Base-by-base conservation (phyloP, 2,888 invertebrate genomes). In the Danaus chrysippus region DNA sequence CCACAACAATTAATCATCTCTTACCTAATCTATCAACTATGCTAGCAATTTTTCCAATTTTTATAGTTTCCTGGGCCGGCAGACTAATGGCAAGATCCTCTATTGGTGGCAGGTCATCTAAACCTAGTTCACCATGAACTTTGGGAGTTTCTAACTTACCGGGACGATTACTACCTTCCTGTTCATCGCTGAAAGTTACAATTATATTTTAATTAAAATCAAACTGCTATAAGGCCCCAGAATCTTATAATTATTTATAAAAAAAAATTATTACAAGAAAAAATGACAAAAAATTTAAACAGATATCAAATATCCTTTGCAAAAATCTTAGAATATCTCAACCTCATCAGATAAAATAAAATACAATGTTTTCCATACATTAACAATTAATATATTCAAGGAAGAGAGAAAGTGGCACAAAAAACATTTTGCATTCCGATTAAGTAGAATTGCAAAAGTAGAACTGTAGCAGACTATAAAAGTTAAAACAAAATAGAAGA, bases 81-180 rank as follows among this genome's bases (percentile, higher is more conserved):
- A 96, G 93, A 61, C 93, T 94, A 67, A 97, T 96, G 71, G 94
- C 92, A 34, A 97, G 90, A 75, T 96, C 95, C 79, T 96, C 94
- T 62, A 97, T 95, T 0, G 95, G 96, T 0, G 96, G 96, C 63
- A 97, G 86, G 75, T 96, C 94, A 62, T 94, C 94, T 6, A 95
- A 81, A 1, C 82, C 83, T 15, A 93, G 72, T 75, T 95, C 94
- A 15, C 93, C 93, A 64, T 86, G 89, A 11, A 86, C 91, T 71
- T 85, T 86, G 0, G 82, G 82, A 15, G 76, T 77, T 58, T 81
- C 84, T 1, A 74, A 70, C 62, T 87, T 89, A 3, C 71, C 72
- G 59, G 72, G 67, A 15, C 63, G 66, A 60, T 69, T 79, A 55
- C 62, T 70, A 1, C 68, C 74, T 44, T 74, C 77, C 59, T 79